A percentile compares a stretch with the other conserved stretches of the same genome.
Conservation (phyloP, 1,140 invertebrate species). For the Bradysia coprophila region DNA sequence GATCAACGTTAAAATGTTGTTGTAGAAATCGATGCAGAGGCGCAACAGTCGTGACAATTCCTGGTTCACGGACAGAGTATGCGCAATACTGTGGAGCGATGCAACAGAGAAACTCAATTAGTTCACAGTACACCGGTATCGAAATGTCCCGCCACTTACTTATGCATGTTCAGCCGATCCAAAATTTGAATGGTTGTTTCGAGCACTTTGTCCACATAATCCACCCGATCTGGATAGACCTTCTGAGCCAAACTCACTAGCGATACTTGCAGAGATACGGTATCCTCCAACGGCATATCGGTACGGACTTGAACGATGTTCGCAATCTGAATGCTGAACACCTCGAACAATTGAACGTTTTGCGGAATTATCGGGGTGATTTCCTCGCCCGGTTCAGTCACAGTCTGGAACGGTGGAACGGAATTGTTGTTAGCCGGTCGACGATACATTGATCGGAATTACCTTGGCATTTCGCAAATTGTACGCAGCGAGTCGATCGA, state of each 20-base stretch:
- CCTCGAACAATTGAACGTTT: slow-evolving; percentile 90
- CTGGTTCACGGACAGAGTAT: slow-evolving; percentile 18
- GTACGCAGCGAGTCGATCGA: slow-evolving; percentile 75
- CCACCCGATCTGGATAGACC: slow-evolving; percentile 85
- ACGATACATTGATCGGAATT: too few species aligned
- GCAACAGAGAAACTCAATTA: not conserved
- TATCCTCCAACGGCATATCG: slow-evolving; percentile 91
- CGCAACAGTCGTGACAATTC: slow-evolving; percentile 86
- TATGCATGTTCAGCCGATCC: slow-evolving; percentile 54
- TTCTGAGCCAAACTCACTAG: slow-evolving; percentile 89
- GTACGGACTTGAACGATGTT: slow-evolving; percentile 81
- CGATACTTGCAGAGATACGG: slow-evolving; percentile 88
- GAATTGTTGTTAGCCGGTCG: too few species aligned
- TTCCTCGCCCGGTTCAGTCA: slow-evolving; percentile 33
- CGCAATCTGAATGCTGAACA: slow-evolving; percentile 95
- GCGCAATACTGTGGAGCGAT: slow-evolving; percentile 13
- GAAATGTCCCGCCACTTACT: slow-evolving; percentile 29
- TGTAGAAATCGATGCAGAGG: slow-evolving; percentile 88
- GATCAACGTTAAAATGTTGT: slow-evolving; percentile 75
- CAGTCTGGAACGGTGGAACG: too few species aligned
- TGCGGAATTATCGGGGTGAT: slow-evolving; percentile 55
- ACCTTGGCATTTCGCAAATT: slow-evolving; percentile 51
- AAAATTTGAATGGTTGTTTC: slow-evolving; percentile 78
- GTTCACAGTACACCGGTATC: slow-evolving; percentile 4
- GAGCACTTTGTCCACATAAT: slow-evolving; percentile 91